Base-by-base conservation (phyloP, 2,888 invertebrate genomes). In the Perdita meconis region DNA sequence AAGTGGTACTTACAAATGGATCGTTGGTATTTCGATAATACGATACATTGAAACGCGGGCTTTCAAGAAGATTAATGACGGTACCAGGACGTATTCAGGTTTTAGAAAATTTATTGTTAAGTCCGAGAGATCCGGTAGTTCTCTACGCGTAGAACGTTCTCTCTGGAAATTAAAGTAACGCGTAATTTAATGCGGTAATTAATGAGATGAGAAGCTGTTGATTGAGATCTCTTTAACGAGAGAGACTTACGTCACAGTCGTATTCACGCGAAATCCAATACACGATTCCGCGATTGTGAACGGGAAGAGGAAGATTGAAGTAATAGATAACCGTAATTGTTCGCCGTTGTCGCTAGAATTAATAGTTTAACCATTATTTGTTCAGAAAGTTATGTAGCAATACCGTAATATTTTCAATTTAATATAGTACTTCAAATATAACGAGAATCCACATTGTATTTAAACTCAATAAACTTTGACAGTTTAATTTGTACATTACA, bases 171-270 rank as follows among this genome's bases (percentile, higher is more conserved):
- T 38, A n/a, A 3, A 38, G 47, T 40, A 59, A 64, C 30, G 19
- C 53, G 22, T 42, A 30, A 22, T 30, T 38, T 12, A 44, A 12
- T 16, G 36, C 51, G 12, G 36, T 65, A 60, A 71, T 60, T 60
- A 64, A 71, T 40, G 5, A 13, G 38, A 42, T 60, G 64, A 30
- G 74, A 34, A 65, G 47, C 44, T 6, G n/a, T 22, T 26, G 71
- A 71, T 71, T 22, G 24, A n/a, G 34, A 71, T 75, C 74, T 71
- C 2, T 13, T 22, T 55, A 71, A 71, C 51, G 24, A 64, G 50
- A 64, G 50, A 12, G 6, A 13, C 22, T 71, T 71, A 22, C 71
- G 38, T 75, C 71, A 71, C 8, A n/a, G 8, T 13, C 44, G 12
- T 6, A 12, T 36, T 55, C 8, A n/a, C 12, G 22, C 16, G 8